Evolutionary conservation across 2,113 vertebrate species (phyloP), one percentile per base, ranked within the genome.

Genomic region (Oxygymnocypris stewartii): DNA sequence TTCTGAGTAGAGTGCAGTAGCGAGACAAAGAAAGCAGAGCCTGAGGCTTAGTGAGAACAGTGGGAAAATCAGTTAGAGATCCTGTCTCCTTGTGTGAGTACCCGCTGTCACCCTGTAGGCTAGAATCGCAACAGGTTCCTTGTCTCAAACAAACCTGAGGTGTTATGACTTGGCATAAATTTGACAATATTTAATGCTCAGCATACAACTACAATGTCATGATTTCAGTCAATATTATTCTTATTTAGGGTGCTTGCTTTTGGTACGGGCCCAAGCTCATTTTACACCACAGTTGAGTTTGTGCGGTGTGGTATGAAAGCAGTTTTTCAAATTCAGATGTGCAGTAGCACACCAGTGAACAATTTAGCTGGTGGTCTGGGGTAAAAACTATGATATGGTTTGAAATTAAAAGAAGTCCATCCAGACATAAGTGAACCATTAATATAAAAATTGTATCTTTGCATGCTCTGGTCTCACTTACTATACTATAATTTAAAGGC

Each of bases 1-100:
- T 74, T 69, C 44, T 61, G 28, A 59, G 61, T 40, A 85, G 65
- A 79, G 37, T 47, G 1, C 7, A 28, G 67, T 42, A n/a, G 59
- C 44, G 20, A 31, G 59, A 44, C 31, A 73, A 35, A 37, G 69
- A 71, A 77, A 82, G n/a, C 47, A 31, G 40, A 61, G 69, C 67
- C 80, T 67, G 65, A 31, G 57, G 81, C 79, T 51, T 44, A 74
- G 65, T 31, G 77, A 37, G 67, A 84, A 76, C 77, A 76, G 77
- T 74, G 65, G 57, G 81, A n/a, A 67, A 42, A 28, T 80, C 76
- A 67, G 76, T 78, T 75, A 8, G 88, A 71, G 28, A 69, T 67
- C 28, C 71, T 78, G 74, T 83, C 74, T 79, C 80, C 35, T 42
- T 77, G 51, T 73, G 47, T 51, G 84, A 74, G 84, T 59, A 81